phyloP scores from a whole-genome alignment of 2,888 invertebrate genomes.

The Balanococcus diminutus region DNA sequence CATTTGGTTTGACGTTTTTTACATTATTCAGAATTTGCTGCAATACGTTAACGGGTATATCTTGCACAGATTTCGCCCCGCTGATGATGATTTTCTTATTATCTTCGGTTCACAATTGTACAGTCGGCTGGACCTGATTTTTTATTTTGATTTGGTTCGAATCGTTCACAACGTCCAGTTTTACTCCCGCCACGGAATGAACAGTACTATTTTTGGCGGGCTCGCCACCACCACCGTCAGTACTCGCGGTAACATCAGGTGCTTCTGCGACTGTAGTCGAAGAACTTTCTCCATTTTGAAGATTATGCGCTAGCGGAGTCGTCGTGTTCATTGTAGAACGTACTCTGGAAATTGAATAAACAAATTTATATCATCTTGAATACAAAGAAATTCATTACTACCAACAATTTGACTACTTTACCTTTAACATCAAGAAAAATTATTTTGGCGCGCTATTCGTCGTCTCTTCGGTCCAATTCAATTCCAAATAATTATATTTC shows the following conservation, averaged over 20 bases:
- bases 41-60: not conserved
- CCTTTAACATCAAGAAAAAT: not conserved
- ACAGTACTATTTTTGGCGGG: not conserved
- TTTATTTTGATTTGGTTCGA: not conserved
- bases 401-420: not conserved
- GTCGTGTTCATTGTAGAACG: not conserved
- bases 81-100: not conserved
- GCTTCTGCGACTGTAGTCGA: not conserved
- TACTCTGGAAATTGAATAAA: not conserved
- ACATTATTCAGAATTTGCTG: not conserved
- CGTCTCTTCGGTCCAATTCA: not conserved
- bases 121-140: not conserved
- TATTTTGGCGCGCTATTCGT: not conserved
- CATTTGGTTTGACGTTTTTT: not conserved
- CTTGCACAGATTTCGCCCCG: not conserved
- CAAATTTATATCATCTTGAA: not conserved
- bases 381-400: not conserved
- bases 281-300: not conserved
- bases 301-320: not conserved
- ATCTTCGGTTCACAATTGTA: not conserved
- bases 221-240: no score
- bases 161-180: not conserved
- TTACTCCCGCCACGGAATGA: not conserved
- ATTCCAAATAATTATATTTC: not conserved
- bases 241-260: no score